Percentiles rank a stretch among this genome's conserved stretches.
phyloP scores from a whole-genome alignment of 2,888 invertebrate species.

The Archaeoteleia sp. region DNA sequence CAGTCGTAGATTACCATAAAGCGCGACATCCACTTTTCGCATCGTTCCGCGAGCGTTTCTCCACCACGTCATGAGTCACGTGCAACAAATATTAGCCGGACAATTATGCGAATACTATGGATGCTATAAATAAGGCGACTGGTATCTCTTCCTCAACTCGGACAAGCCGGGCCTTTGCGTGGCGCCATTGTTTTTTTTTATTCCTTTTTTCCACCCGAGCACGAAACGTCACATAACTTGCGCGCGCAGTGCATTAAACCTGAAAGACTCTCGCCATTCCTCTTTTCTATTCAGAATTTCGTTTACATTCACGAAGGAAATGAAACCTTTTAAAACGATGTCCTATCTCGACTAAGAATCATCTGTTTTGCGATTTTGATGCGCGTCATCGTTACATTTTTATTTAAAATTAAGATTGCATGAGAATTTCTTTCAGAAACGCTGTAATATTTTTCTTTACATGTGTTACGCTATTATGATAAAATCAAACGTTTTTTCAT shows the following conservation, averaged over 20 bases:
- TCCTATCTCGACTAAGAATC: no score
- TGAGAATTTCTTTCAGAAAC: no score
- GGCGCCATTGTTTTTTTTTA: conserved; percentile 10
- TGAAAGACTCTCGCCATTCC: conserved; percentile 34
- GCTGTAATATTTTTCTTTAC: no score
- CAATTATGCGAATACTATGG: conserved; percentile 43
- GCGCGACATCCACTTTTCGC: conserved; percentile 39
- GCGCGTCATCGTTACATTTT: no score
- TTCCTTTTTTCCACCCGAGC: not conserved
- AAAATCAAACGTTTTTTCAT: no score
- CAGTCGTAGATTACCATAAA: conserved; percentile 44
- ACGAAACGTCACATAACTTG: conserved; percentile 23
- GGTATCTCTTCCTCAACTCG: conserved; percentile 43
- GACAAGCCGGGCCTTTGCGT: conserved; percentile 26
- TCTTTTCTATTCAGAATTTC: conserved; percentile 35
- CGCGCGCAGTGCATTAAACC: conserved; percentile 39
- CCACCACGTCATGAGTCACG: conserved; percentile 36
- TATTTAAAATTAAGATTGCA: no score
- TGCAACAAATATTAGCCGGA: conserved; percentile 47
- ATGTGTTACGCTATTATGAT: no score
- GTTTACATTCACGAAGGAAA: conserved; percentile 30
- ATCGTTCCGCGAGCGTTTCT: conserved; percentile 39
- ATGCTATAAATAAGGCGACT: conserved; percentile 43
- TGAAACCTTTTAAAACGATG: conserved; percentile 31
- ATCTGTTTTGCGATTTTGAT: no score